Evolutionary conservation across 2,797 vertebrate genomes (phyloP).

Genomic region (Periophthalmus magnuspinnatus): DNA sequence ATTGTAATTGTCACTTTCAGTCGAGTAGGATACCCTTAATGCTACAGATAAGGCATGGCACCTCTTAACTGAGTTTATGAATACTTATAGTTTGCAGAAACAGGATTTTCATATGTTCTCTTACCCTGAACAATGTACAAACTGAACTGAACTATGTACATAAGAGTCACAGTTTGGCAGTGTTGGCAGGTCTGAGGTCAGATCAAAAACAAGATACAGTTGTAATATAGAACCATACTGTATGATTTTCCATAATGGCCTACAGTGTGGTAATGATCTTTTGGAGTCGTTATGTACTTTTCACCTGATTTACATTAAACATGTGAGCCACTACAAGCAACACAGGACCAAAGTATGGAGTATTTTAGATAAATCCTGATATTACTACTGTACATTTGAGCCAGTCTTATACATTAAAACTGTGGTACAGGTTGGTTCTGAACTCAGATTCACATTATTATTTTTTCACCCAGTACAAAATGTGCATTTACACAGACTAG

Average conservation of each 20-base stretch:
- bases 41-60: not conserved
- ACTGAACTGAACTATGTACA: too few relatives aligned
- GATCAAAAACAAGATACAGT: not conserved
- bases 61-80: not conserved
- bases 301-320: not conserved
- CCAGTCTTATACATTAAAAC: not conserved
- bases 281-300: not conserved
- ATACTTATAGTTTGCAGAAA: not conserved
- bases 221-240: not conserved
- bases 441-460: too few relatives aligned
- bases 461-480: not conserved
- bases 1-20: not conserved
- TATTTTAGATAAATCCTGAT: not conserved
- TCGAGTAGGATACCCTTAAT: not conserved
- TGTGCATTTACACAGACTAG: not conserved
- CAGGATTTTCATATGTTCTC: not conserved
- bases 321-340: not conserved
- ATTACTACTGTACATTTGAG: not conserved
- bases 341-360: not conserved
- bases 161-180: constrained; percentile 42
- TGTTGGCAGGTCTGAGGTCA: constrained; percentile 30
- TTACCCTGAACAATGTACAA: constrained; percentile 17
- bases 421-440: too few relatives aligned
- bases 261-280: not conserved
- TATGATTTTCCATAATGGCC: not conserved